These are phyloP conservation scores for Mycetomoellerius zeteki DNA, from an alignment of 1,140 invertebrate species.

Conservation along the genomic window DNA sequence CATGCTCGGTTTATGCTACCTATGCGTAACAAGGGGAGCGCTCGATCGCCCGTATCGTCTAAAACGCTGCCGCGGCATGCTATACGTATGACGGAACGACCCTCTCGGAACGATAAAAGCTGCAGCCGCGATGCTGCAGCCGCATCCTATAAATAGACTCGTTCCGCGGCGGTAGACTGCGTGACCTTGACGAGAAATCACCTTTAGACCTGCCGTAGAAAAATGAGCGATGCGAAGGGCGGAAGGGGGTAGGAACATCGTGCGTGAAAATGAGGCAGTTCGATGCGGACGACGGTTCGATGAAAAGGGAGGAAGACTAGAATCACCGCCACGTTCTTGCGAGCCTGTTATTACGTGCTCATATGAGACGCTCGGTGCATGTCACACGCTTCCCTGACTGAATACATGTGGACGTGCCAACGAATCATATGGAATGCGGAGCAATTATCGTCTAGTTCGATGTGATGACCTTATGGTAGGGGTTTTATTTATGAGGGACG, in stretches of 20 bases:
- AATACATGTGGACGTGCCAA: not conserved
- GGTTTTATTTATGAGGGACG: constrained; percentile 11
- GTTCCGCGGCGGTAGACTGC: constrained; percentile 60
- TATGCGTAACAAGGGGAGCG: constrained; percentile 31
- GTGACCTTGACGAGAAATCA: constrained; percentile 72
- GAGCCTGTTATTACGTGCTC: constrained; percentile 65
- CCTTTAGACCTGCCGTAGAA: constrained; percentile 46
- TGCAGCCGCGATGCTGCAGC: constrained; percentile 29
- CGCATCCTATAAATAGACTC: constrained; percentile 71
- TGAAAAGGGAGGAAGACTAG: constrained; percentile 21
- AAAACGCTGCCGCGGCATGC: not conserved
- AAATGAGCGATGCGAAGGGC: constrained; percentile 1
- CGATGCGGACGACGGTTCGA: not conserved
- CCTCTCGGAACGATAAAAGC: constrained; percentile 30
- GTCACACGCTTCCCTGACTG: constrained; percentile 12
- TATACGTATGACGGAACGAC: constrained; percentile 20
- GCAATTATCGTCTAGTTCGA: constrained; percentile 59
- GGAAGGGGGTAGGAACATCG: not conserved
- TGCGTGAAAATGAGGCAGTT: constrained; percentile 51
- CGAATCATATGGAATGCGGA: constrained; percentile 46
- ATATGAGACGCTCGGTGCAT: not conserved
- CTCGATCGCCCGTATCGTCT: constrained; percentile 42
- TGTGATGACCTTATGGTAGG: not conserved
- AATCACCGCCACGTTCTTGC: not conserved
- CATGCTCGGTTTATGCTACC: constrained; percentile 67